Evolutionary conservation across 2,113 vertebrate genomes (phyloP).

Genomic region (Parotia lawesii): DNA sequence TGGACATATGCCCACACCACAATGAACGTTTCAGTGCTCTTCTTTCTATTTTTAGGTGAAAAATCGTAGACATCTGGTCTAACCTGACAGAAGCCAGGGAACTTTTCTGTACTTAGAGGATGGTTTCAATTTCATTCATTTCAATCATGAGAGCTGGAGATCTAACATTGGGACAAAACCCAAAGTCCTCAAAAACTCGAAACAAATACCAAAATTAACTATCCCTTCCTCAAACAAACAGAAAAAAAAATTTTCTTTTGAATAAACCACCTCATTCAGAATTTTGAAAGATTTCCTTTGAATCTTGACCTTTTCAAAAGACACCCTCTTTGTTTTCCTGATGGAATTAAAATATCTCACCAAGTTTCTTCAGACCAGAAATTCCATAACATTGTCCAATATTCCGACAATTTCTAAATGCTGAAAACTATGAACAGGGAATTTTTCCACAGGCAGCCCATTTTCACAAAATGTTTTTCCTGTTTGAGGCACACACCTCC

Average conservation of each 20-base stretch:
- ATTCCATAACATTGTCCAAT: not conserved
- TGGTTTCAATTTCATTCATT: not conserved
- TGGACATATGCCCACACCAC: not conserved
- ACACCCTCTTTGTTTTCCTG: not conserved
- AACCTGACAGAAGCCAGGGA: not conserved
- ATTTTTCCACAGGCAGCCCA: not conserved
- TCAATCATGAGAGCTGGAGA: not conserved
- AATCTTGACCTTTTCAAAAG: not conserved
- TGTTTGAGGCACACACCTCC: not conserved
- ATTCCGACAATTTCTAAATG: not conserved
- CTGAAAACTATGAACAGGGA: not conserved
- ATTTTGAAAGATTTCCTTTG: not conserved
- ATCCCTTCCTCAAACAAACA: not conserved
- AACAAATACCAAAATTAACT: not conserved
- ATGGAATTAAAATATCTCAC: not conserved
- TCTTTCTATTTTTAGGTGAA: conserved; percentile 27
- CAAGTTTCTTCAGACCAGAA: not conserved
- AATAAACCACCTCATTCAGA: not conserved
- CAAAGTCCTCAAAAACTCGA: not conserved
- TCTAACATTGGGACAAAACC: not conserved
- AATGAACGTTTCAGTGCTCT: not conserved
- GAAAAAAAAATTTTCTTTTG: not conserved
- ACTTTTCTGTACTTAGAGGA: not conserved
- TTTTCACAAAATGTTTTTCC: not conserved
- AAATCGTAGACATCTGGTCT: not conserved